Base-by-base conservation (phyloP, 2,888 invertebrate genomes). In the Hirtodrosophila cameraria region DNA sequence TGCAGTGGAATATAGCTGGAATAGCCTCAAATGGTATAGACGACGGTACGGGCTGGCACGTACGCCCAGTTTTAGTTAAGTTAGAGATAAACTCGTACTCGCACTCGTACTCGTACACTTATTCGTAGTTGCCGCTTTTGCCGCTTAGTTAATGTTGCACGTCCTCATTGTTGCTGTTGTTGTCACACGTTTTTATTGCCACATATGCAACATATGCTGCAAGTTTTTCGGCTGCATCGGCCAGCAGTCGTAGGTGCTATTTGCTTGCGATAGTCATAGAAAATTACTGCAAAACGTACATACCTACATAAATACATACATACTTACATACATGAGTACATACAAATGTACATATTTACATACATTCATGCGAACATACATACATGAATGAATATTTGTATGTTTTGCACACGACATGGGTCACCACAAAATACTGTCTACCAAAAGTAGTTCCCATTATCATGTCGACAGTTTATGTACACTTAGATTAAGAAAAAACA, bases 41-140 rank as follows among this genome's bases (percentile, higher is more conserved):
- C 46, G 49, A 46, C 46, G 59, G 49, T 55, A 55, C 23, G 23
- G 23, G 38, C 54, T 52, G 66, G 77, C 87, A 82, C 82, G 82
- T 82, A 78, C 82, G 42, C 45, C 61, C 63, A 78, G 82, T 78
- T 84, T 77, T 63, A 80, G 71, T 74, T 80, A 83, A 76, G 74
- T 82, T 79, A 78, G 52, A 68, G 61, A 64, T 62, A 63, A 59
- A 23, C 23, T 23, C 23, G 23, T 6, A 23, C 23, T 23, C n/a
- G n/a, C n/a, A n/a, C n/a, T n/a, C n/a, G n/a, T n/a, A n/a, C n/a
- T n/a, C n/a, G n/a, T n/a, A n/a, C n/a, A n/a, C n/a, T n/a, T n/a
- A n/a, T n/a, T n/a, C 23, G 23, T 23, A 67, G 67, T 64, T 62
- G 50, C 62, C 65, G 67, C 58, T 68, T 67, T 64, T 62, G 50